Evolutionary conservation across 2,888 invertebrate genomes (phyloP), one percentile per base, ranked within the genome.

Genomic region (Bombylius discolor): DNA sequence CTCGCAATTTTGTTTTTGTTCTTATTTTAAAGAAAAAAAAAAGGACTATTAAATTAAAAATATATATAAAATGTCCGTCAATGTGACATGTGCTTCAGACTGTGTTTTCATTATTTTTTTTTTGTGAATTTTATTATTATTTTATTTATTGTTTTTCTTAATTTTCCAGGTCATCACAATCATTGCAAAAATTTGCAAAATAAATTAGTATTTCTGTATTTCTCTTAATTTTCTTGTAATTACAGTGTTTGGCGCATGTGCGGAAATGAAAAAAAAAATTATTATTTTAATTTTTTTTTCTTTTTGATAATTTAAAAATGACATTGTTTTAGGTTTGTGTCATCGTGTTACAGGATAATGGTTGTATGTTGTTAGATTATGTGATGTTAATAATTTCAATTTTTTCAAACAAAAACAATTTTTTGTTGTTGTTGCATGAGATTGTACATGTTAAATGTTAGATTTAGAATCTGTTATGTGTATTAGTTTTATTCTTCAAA

Each of bases 211-310:
- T 23, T 23, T 23, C 23, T 23, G 23, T 23, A 23, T 44, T 55
- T 55, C 55, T 51, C 33, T 47, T 47, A 7, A 36, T 36, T 36
- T 49, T 39, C 48, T 49, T 56, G 52, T 48, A 48, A 33, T 57
- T 39, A 57, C 51, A 54, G 57, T 57, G 33, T 47, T 44, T 47
- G 54, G 54, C 53, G 57, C 57, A 57, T 57, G 57, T 47, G 47
- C 45, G 50, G 50, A 42, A 53, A 31, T 55, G 46, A 47, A 47
- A 44, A 45, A 46, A 33, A 33, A 46, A 13, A 42, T 49, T 39
- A 49, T 49, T 55, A 34, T 42, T 53, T 36, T 23, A 42, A 11
- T 23, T 51, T 51, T 31, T 42, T 31, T 31, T 42, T 23, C 23
- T 23, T 23, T 23, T 23, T 23, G 23, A 23, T 23, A 23, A 23